A percentile compares a stretch with the other conserved stretches of the same genome.
phyloP scores from a whole-genome alignment of 2,888 invertebrate genomes.

The Orthonychiurus folsomi region DNA sequence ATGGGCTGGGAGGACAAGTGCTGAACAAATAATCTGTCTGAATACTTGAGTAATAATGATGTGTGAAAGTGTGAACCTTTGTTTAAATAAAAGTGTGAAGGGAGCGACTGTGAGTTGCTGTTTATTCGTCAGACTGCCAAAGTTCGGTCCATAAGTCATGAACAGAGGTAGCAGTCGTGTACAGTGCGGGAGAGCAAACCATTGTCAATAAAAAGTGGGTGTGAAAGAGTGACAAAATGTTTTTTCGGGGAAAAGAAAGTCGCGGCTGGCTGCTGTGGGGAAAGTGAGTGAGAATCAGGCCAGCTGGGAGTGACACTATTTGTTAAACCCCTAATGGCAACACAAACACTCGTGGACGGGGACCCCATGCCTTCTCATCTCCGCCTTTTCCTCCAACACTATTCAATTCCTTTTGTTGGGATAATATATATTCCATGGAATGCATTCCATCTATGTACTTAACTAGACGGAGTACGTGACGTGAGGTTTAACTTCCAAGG shows the following conservation, averaged over 20 bases:
- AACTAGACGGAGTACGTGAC: no score
- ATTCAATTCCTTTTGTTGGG: no score
- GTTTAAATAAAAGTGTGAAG: background rate
- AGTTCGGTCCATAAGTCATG: background rate
- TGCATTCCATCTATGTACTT: no score
- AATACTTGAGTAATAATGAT: background rate
- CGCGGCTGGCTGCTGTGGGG: background rate
- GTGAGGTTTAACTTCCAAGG: no score
- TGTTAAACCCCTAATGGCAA: conserved; percentile 9
- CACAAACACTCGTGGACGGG: conserved; percentile 15
- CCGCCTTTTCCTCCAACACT: no score
- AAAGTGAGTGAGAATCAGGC: conserved; percentile 6
- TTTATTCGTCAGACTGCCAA: background rate
- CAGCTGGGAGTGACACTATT: conserved; percentile 13
- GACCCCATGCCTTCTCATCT: no score
- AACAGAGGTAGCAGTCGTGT: no score
- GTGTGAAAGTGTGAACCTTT: background rate
- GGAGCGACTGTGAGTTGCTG: background rate
- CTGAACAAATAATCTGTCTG: background rate
- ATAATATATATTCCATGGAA: no score
- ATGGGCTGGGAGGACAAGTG: no score
- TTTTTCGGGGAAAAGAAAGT: background rate
- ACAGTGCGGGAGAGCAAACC: conserved; percentile 4
- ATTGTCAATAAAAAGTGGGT: background rate
- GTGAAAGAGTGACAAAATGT: background rate